Evolutionary conservation across 2,888 invertebrate species (phyloP).

Genomic region (Drosophila dives): DNA sequence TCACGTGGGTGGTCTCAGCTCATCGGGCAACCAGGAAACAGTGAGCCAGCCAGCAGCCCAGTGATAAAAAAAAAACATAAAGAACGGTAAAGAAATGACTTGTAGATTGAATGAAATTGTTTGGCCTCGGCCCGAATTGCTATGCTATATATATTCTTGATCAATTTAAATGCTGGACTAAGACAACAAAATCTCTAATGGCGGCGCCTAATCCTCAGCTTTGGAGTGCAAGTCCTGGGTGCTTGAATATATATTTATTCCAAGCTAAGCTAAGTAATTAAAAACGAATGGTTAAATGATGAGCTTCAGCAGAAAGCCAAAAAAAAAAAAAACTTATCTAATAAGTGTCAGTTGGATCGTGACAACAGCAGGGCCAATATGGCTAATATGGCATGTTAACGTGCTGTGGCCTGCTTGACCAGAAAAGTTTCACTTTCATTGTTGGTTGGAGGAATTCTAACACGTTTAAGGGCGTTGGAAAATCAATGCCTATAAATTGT

Average conservation of each 20-base stretch:
- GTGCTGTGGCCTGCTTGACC: conserved; percentile 58
- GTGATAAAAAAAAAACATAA: conserved; percentile 70
- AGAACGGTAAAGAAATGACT: conserved; percentile 72
- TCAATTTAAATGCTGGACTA: conserved; percentile 76
- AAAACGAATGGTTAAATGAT: conserved; percentile 71
- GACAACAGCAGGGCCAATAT: conserved; percentile 31
- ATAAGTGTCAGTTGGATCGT: conserved; percentile 75
- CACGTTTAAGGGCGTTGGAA: conserved; percentile 56
- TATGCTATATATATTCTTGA: conserved; percentile 68
- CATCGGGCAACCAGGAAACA: conserved; percentile 47
- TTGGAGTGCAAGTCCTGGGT: conserved; percentile 43
- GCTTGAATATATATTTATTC: conserved; percentile 35
- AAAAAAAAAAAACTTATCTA: conserved; percentile 72
- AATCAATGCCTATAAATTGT: conserved; percentile 75
- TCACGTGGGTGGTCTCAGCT: conserved; percentile 79
- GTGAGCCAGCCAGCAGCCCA: conserved; percentile 20
- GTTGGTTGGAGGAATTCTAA: conserved; percentile 37
- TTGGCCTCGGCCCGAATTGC: conserved; percentile 37
- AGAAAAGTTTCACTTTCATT: conserved; percentile 64
- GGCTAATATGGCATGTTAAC: conserved; percentile 31
- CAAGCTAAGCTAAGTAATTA: conserved; percentile 70
- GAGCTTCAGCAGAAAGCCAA: conserved; percentile 33
- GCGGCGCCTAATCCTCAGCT: conserved; percentile 58
- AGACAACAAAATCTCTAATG: conserved; percentile 72
- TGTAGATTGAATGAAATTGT: conserved; percentile 79